phyloP scores from a whole-genome alignment of 30 jellyfish, hydroid and myxozoan genomes.

The Morbakka virulenta region DNA sequence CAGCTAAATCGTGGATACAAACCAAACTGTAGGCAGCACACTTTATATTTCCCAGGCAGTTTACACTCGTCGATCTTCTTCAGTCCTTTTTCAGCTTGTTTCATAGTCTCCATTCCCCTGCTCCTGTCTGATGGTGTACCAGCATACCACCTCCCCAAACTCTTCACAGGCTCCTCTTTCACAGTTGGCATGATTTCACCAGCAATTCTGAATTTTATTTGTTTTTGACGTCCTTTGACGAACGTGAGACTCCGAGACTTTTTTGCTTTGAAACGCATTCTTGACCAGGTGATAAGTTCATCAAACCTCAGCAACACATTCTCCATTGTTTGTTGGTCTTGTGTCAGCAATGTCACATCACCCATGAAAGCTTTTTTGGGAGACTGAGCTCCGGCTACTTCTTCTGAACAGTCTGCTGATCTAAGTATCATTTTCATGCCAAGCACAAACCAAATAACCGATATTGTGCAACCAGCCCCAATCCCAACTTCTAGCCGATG shows the following conservation, averaged over 20 bases:
- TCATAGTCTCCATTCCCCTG: not conserved
- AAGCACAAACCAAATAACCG: not conserved
- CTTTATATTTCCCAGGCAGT: too few relatives aligned
- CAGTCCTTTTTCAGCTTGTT: too few relatives aligned
- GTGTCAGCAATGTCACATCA: not conserved
- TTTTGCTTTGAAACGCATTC: not conserved
- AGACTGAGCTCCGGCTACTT: not conserved
- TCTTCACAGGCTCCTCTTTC: conserved; percentile 1
- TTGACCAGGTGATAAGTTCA: not conserved
- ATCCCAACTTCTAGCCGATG: conserved; percentile 12
- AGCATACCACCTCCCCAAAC: conserved; percentile 5
- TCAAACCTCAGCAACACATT: not conserved
- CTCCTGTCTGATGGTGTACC: not conserved
- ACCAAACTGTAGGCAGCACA: too few relatives aligned
- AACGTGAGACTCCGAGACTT: not conserved
- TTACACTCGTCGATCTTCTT: too few relatives aligned
- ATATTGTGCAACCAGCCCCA: conserved; percentile 1
- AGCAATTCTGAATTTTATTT: not conserved
- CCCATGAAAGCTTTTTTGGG: conserved; percentile 1
- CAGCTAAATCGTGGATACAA: too few relatives aligned
- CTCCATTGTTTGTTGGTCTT: not conserved
- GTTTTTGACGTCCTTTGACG: not conserved
- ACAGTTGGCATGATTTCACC: conserved; percentile 2
- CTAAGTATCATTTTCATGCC: not conserved
- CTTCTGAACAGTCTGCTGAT: not conserved